A percentile compares a stretch with the other conserved stretches of the same genome.
phyloP scores from a whole-genome alignment of 1,140 invertebrate species.

The Drosophila setifemur region DNA sequence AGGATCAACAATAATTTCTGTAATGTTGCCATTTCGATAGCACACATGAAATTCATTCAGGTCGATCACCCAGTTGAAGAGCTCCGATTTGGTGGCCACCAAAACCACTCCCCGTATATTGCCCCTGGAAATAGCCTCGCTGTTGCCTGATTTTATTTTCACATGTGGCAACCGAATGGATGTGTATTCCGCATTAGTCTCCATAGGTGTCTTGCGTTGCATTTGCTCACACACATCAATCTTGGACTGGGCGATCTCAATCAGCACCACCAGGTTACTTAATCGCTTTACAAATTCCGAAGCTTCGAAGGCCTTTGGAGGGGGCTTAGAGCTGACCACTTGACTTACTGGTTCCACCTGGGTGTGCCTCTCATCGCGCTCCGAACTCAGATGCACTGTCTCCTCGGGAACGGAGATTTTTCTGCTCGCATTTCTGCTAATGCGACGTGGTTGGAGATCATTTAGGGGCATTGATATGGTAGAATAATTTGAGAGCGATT shows the following conservation, averaged over 20 bases:
- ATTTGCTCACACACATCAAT: conserved; percentile 57
- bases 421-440: conserved; percentile 31
- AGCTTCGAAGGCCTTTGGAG: neutral
- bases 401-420: conserved; percentile 68
- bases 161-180: conserved; percentile 40
- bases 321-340: neutral
- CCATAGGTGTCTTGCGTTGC: conserved; percentile 8
- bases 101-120: conserved; percentile 47
- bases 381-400: conserved; percentile 73
- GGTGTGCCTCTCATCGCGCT: conserved; percentile 64
- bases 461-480: conserved; percentile 22
- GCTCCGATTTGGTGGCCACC: conserved; percentile 8
- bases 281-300: conserved; percentile 32
- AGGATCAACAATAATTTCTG: conserved; percentile 75
- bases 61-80: conserved; percentile 60
- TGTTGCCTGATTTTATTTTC: conserved; percentile 47
- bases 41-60: conserved; percentile 50
- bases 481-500: conserved; percentile 44
- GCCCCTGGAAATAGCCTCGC: conserved; percentile 52
- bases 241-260: conserved; percentile 51
- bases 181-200: conserved; percentile 36
- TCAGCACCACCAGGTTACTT: conserved; percentile 39
- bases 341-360: conserved; percentile 26
- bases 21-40: conserved; percentile 2
- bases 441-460: conserved; percentile 40